Percentiles rank a stretch among this genome's conserved stretches.
Evolutionary conservation across 2,888 invertebrate species (phyloP).

Genomic region (Taenaris catops): DNA sequence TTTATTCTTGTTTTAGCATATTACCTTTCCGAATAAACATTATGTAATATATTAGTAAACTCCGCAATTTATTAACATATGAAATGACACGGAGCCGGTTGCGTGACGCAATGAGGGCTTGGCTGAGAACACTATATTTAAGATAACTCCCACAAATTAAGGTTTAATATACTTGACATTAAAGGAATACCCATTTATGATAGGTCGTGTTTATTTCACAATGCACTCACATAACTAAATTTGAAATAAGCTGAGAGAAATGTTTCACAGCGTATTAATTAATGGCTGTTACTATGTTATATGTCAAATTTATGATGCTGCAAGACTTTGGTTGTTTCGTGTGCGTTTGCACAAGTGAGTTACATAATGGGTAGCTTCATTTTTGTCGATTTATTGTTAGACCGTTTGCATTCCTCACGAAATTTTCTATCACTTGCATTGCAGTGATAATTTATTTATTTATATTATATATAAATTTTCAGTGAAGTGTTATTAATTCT

Average conservation of each 20-base stretch:
- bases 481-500: no score
- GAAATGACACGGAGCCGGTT: constrained; percentile 31
- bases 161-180: constrained; percentile 46
- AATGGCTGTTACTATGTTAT: constrained; percentile 10
- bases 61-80: constrained; percentile 16
- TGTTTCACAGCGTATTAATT: constrained; percentile 13
- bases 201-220: constrained; percentile 26
- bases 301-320: constrained; percentile 13
- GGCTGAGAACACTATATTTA: constrained; percentile 35
- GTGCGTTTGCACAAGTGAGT: constrained; percentile 7
- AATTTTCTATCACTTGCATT: no score
- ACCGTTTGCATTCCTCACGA: background rate
- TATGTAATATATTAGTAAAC: constrained; percentile 14
- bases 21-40: constrained; percentile 6
- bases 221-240: constrained; percentile 8
- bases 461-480: no score
- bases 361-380: constrained; percentile 1
- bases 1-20: constrained; percentile 1
- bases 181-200: constrained; percentile 38
- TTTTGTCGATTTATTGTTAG: constrained; percentile 2
- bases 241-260: constrained; percentile 3
- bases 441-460: no score
- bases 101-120: constrained; percentile 49
- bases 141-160: constrained; percentile 43
- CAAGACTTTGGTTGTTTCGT: constrained; percentile 7